Conservation (phyloP, 2,888 invertebrate species). For the Nephrotoma appendiculata region DNA sequence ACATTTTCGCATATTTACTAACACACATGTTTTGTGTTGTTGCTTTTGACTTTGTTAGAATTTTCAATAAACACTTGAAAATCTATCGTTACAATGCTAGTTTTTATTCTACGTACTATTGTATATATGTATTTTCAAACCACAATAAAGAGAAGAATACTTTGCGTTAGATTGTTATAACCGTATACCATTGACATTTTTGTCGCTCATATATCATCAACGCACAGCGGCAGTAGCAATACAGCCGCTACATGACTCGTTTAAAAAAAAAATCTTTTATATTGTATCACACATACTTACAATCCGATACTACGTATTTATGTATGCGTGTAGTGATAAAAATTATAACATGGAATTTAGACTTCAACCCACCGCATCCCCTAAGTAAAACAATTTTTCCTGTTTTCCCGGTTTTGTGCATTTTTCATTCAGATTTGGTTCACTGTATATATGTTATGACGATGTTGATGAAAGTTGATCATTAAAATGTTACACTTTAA, state of each 20-base stretch:
- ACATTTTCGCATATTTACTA: not conserved
- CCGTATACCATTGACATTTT: not conserved
- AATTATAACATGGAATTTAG: too few species aligned
- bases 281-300: not conserved
- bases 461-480: not conserved
- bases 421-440: not conserved
- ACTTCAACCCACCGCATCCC: too few species aligned
- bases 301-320: not conserved
- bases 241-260: not conserved
- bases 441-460: not conserved
- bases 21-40: not conserved
- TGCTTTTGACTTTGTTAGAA: not conserved
- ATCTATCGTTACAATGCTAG: not conserved
- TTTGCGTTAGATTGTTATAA: not conserved
- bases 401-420: not conserved
- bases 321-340: too few species aligned
- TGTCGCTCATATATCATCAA: not conserved
- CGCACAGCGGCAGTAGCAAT: not conserved
- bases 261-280: not conserved
- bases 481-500: slow-evolving; percentile 4
- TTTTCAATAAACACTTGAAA: not conserved
- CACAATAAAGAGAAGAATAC: not conserved
- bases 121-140: not conserved
- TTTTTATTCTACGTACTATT: too few species aligned
- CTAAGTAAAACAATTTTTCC: not conserved